Conservation (phyloP, 2,888 invertebrate genomes). For the Geotrupes spiniger region DNA sequence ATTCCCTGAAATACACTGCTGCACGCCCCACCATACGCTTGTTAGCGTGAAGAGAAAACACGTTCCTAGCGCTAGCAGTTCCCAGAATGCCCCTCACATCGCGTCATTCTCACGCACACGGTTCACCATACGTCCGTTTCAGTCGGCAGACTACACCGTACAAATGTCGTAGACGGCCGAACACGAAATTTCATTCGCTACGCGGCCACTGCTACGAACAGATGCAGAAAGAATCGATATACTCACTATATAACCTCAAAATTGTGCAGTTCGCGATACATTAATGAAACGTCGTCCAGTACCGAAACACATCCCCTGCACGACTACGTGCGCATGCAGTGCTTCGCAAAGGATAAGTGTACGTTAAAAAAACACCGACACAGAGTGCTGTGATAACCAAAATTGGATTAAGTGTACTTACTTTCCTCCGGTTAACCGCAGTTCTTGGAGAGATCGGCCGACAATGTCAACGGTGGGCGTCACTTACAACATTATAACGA, state of each 20-base stretch:
- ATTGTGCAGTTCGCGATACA: slow-evolving; percentile 2
- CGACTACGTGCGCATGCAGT: background rate
- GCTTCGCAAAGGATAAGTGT: slow-evolving; percentile 1
- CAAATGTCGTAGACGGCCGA: slow-evolving; percentile 27
- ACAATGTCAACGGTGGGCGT: background rate
- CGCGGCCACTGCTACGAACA: slow-evolving; percentile 20
- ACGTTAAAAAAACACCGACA: background rate
- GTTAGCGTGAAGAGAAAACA: slow-evolving; percentile 48
- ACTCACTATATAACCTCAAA: slow-evolving; percentile 18
- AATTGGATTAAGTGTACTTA: slow-evolving; percentile 10
- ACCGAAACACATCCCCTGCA: background rate
- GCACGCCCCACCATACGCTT: slow-evolving; percentile 30
- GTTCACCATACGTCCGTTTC: slow-evolving; percentile 15
- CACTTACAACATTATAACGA: background rate
- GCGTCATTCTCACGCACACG: slow-evolving; percentile 17
- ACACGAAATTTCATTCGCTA: slow-evolving; percentile 27
- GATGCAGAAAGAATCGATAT: slow-evolving; percentile 16
- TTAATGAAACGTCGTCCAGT: background rate
- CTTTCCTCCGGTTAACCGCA: background rate
- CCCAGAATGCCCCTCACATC: slow-evolving; percentile 35
- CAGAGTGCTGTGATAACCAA: background rate
- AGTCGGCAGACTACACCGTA: slow-evolving; percentile 23
- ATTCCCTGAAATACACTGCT: slow-evolving; percentile 46
- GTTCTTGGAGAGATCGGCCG: background rate
- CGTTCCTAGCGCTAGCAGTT: slow-evolving; percentile 44